Evolutionary conservation across 1,140 invertebrate genomes (phyloP).

Genomic region (Drosophila parvula): DNA sequence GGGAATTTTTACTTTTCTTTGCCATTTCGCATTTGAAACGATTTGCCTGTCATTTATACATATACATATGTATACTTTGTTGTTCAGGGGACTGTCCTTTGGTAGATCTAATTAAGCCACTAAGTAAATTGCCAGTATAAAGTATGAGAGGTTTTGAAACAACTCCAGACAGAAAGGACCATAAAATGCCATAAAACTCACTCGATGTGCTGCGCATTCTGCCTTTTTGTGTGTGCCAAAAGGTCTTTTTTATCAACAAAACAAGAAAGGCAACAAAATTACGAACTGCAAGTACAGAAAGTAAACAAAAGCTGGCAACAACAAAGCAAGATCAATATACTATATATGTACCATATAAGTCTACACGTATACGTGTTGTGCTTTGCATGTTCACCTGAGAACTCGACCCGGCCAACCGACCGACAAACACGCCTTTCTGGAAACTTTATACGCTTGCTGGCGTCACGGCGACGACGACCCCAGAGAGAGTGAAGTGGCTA

Average conservation of each 20-base stretch:
- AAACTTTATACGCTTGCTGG: constrained; percentile 50
- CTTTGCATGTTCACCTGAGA: constrained; percentile 22
- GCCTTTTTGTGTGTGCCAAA: constrained; percentile 26
- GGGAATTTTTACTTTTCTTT: constrained; percentile 32
- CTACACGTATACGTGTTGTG: constrained; percentile 6
- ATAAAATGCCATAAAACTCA: constrained; percentile 45
- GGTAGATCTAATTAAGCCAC: background rate
- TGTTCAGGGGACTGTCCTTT: background rate
- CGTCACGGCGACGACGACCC: constrained; percentile 26
- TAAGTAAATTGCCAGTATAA: constrained; percentile 16
- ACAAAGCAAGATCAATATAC: constrained; percentile 58
- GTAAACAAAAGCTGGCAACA: constrained; percentile 36
- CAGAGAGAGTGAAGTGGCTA: constrained; percentile 36
- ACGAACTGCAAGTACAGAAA: constrained; percentile 24
- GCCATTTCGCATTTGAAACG: constrained; percentile 7
- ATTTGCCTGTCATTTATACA: background rate
- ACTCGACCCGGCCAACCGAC: constrained; percentile 18
- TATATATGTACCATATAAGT: constrained; percentile 11
- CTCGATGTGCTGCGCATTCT: constrained; percentile 33
- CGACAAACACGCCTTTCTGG: constrained; percentile 57
- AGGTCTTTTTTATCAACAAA: constrained; percentile 15
- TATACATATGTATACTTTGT: background rate
- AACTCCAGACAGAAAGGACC: constrained; percentile 22
- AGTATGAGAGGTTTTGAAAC: constrained; percentile 5
- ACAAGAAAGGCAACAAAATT: constrained; percentile 15